Evolutionary conservation across 2,888 invertebrate genomes (phyloP).

Genomic region (Aspidiotus rigidus): DNA sequence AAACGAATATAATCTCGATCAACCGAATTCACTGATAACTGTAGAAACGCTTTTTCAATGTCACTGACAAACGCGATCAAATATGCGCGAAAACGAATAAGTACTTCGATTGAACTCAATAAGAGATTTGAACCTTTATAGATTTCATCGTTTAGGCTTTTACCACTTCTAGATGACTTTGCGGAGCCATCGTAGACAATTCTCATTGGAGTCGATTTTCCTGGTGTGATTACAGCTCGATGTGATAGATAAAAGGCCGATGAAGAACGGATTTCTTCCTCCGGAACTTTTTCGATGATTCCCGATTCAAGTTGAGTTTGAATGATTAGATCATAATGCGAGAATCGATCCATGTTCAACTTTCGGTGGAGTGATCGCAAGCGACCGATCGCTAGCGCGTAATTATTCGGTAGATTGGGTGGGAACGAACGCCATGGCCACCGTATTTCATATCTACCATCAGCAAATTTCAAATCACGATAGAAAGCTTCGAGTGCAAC

Average conservation of each 20-base stretch:
- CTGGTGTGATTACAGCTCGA: neutral
- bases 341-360: neutral
- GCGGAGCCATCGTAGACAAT: conserved; percentile 1
- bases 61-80: neutral
- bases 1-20: neutral
- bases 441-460: neutral
- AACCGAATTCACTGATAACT: neutral
- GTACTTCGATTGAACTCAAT: neutral
- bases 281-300: conserved; percentile 2
- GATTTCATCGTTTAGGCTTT: neutral
- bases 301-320: neutral
- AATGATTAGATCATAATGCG: neutral
- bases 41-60: conserved; percentile 8
- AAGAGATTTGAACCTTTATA: neutral
- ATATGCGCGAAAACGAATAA: neutral
- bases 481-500: neutral
- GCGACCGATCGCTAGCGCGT: neutral
- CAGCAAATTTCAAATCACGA: neutral
- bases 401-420: neutral
- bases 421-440: conserved; percentile 4
- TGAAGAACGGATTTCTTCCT: neutral
- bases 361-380: neutral
- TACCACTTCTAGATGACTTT: neutral
- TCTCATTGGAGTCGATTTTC: neutral
- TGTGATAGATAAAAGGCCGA: neutral